Percentiles rank a stretch among this genome's conserved stretches.
These are phyloP conservation scores for Lypha dubia DNA, from an alignment of 2,888 invertebrate species.

Conservation along the genomic window DNA sequence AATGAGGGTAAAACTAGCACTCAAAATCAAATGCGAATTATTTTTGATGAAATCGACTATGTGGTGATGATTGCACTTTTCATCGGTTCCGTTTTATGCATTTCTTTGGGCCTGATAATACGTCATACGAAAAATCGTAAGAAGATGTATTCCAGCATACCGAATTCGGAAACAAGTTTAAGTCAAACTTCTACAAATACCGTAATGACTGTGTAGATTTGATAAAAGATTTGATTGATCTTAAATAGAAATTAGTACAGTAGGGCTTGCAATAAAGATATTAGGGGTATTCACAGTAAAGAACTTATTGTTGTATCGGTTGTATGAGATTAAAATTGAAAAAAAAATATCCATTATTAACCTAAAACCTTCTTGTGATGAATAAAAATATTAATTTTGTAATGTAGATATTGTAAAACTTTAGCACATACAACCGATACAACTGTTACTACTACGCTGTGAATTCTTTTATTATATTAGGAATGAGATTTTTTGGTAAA, in stretches of 20 bases:
- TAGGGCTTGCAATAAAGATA: not conserved
- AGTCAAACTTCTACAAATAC: constrained; percentile 75
- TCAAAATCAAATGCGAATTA: constrained; percentile 61
- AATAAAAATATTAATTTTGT: too few species aligned
- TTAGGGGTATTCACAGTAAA: not conserved
- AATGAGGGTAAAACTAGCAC: constrained; percentile 24
- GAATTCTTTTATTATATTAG: constrained; percentile 12
- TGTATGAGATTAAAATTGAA: not conserved
- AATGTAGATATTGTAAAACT: not conserved
- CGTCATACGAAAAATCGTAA: constrained; percentile 72
- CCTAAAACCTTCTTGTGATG: not conserved
- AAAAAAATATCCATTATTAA: not conserved
- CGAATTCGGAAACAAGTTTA: constrained; percentile 79
- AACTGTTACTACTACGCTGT: not conserved
- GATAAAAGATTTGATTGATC: constrained; percentile 78
- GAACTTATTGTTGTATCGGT: not conserved
- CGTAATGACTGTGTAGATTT: constrained; percentile 69
- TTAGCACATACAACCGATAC: not conserved
- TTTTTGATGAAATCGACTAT: constrained; percentile 70
- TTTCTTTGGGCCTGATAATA: constrained; percentile 69
- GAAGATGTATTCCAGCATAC: constrained; percentile 78
- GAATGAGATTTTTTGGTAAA: constrained; percentile 53
- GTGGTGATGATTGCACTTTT: constrained; percentile 68
- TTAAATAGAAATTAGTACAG: constrained; percentile 85
- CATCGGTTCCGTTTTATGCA: constrained; percentile 66